phyloP scores from a whole-genome alignment of 1,140 invertebrate genomes.

The Intoshia linei region DNA sequence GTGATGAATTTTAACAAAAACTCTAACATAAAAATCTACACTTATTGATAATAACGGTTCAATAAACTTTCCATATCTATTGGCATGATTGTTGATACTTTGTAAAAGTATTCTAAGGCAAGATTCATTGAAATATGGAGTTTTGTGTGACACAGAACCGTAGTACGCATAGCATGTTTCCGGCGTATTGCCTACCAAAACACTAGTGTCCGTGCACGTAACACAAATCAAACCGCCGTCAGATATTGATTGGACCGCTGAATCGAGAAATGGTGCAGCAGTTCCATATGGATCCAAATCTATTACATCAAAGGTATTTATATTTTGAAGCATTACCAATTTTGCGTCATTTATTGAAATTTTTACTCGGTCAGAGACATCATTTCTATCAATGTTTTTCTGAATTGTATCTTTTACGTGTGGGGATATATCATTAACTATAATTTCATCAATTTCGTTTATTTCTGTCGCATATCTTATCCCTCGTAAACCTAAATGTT shows the following conservation, averaged over 20 bases:
- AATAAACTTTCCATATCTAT: conserved; percentile 61
- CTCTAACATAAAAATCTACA: conserved; percentile 75
- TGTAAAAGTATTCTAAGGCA: conserved; percentile 62
- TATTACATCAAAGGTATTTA: conserved; percentile 46
- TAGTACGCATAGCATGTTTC: conserved; percentile 80
- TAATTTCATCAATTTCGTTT: conserved; percentile 60
- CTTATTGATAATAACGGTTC: conserved; percentile 57
- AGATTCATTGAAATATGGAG: conserved; percentile 72
- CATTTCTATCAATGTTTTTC: conserved; percentile 40
- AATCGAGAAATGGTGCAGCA: conserved; percentile 60
- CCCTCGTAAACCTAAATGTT: conserved; percentile 51
- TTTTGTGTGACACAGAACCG: conserved; percentile 49
- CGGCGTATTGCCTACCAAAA: conserved; percentile 64
- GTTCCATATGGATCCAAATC: conserved; percentile 92
- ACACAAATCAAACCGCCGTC: conserved; percentile 37
- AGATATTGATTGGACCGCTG: conserved; percentile 34
- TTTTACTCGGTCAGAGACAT: conserved; percentile 27
- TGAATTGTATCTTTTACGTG: conserved; percentile 38
- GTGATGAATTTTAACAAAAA: conserved; percentile 51
- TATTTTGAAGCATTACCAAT: conserved; percentile 31
- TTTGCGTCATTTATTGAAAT: no score
- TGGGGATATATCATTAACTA: conserved; percentile 61
- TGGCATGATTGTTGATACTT: conserved; percentile 55
- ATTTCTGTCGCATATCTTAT: conserved; percentile 82
- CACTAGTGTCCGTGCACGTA: conserved; percentile 86